Evolutionary conservation across 2,797 vertebrate species (phyloP).

Genomic region (Catamblyrhynchus diadema): DNA sequence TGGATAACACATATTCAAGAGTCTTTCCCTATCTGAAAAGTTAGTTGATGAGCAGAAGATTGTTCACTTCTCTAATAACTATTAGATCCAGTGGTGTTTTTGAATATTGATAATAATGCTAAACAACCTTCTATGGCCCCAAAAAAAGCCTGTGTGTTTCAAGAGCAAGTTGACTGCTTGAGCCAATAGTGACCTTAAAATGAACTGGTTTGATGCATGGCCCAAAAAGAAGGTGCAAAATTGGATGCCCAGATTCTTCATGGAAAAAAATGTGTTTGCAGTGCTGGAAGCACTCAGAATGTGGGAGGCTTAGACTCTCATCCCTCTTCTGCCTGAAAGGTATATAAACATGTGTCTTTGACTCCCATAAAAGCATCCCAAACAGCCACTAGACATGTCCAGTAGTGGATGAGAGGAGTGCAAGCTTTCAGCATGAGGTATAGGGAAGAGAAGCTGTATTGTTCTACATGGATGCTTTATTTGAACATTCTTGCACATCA

Average conservation of each 20-base stretch:
- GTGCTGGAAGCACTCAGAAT: neutral
- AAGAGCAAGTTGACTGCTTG: neutral
- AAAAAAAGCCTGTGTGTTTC: neutral
- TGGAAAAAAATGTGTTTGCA: neutral
- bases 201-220: neutral
- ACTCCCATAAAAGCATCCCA: neutral
- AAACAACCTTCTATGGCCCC: neutral
- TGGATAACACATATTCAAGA: neutral
- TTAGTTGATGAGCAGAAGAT: neutral
- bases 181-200: neutral
- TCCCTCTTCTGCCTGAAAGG: neutral
- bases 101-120: neutral
- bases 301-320: neutral
- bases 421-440: neutral
- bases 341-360: neutral
- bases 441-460: neutral
- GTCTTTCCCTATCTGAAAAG: neutral
- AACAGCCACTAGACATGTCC: neutral
- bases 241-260: neutral
- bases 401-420: neutral
- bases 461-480: neutral
- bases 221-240: neutral
- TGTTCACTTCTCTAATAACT: neutral
- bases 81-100: neutral
- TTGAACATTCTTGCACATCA: neutral